These are phyloP conservation scores for Ceratosolen fusciceps DNA, from an alignment of 1,140 invertebrate genomes.

Conservation along the genomic window DNA sequence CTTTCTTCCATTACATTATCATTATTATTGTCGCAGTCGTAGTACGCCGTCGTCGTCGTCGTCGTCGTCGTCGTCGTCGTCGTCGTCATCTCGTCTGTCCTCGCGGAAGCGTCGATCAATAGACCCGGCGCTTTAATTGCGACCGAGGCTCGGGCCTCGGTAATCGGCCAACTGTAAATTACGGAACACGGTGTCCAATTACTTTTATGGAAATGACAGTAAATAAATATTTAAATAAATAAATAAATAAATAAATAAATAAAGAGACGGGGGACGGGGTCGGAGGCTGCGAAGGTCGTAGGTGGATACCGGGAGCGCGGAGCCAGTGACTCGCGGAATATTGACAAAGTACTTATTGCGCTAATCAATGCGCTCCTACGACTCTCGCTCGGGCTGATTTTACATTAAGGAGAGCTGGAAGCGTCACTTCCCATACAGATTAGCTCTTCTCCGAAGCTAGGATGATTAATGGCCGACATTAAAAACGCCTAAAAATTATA, in stretches of 20 bases:
- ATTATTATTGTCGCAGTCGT: too few relatives aligned
- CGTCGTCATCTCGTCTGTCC: not conserved
- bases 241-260: not conserved
- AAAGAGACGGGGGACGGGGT: too few relatives aligned
- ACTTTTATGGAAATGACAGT: not conserved
- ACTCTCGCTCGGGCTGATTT: not conserved
- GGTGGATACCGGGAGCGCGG: too few relatives aligned
- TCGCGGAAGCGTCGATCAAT: not conserved
- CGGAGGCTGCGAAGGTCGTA: too few relatives aligned
- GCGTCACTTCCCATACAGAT: not conserved
- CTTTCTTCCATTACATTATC: too few relatives aligned
- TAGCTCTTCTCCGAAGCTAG: not conserved
- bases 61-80: not conserved
- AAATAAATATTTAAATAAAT: not conserved
- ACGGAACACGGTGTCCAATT: not conserved
- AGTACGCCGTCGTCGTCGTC: too few relatives aligned
- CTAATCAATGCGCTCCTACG: not conserved
- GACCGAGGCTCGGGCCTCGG: not conserved
- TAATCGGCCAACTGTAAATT: not conserved
- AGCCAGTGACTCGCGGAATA: not conserved
- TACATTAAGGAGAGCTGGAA: not conserved
- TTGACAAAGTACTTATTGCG: not conserved
- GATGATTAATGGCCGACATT: not conserved
- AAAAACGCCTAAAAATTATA: not conserved
- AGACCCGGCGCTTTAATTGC: not conserved